These are phyloP conservation scores for Entelurus aequoreus DNA, from an alignment of 2,113 vertebrate genomes.

Conservation along the genomic window DNA sequence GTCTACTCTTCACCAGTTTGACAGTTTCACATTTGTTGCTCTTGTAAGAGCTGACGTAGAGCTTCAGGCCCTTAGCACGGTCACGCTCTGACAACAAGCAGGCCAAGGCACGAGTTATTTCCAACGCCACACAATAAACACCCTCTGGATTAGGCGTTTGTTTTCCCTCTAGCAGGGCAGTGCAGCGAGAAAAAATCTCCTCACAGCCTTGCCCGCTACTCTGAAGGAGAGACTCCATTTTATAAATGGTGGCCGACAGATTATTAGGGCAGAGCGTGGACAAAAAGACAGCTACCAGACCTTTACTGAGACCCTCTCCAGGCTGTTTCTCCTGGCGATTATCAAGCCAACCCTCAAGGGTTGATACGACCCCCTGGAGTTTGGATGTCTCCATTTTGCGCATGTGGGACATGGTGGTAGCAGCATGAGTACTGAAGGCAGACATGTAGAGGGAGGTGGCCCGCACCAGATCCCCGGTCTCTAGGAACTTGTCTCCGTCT, in stretches of 20 bases:
- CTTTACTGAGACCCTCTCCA: constrained; percentile 68
- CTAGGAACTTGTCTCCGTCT: constrained; percentile 74
- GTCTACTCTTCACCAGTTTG: constrained; percentile 69
- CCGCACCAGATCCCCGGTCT: constrained; percentile 51
- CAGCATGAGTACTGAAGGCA: constrained; percentile 78
- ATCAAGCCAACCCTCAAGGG: constrained; percentile 78
- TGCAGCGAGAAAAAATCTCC: constrained; percentile 75
- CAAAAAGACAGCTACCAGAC: constrained; percentile 78
- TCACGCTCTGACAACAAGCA: constrained; percentile 67
- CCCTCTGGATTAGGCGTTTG: constrained; percentile 7
- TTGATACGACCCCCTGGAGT: constrained; percentile 56
- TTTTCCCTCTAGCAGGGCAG: constrained; percentile 65
- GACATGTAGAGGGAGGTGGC: constrained; percentile 80
- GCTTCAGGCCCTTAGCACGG: constrained; percentile 50
- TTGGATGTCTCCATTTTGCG: constrained; percentile 44
- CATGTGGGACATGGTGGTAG: constrained; percentile 68
- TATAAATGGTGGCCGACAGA: constrained; percentile 69
- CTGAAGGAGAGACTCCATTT: constrained; percentile 77
- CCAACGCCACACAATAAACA: constrained; percentile 59
- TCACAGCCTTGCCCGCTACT: constrained; percentile 49
- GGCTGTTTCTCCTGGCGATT: constrained; percentile 53
- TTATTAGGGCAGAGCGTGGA: constrained; percentile 78
- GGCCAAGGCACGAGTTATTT: constrained; percentile 80
- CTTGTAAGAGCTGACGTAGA: constrained; percentile 78
- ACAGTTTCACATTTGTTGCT: constrained; percentile 51